phyloP scores from a whole-genome alignment of 1,140 invertebrate species.

The Tribolium madens region DNA sequence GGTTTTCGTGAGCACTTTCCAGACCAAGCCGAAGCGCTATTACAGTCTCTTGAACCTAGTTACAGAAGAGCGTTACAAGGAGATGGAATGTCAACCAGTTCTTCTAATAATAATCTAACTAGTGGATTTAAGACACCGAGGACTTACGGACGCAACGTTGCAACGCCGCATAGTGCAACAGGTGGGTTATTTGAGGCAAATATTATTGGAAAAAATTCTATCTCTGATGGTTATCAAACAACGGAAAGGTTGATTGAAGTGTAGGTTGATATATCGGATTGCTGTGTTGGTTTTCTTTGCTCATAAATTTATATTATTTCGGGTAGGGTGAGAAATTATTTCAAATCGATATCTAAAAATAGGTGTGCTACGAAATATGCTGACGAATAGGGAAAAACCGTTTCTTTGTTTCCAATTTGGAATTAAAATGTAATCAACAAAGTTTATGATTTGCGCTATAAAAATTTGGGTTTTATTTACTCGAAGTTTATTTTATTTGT shows the following conservation, averaged over 20 bases:
- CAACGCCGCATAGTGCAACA: slow-evolving; percentile 55
- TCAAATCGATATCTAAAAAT: not conserved
- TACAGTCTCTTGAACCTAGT: slow-evolving; percentile 84
- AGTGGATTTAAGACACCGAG: slow-evolving; percentile 57
- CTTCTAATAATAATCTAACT: slow-evolving; percentile 69
- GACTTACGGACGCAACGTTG: slow-evolving; percentile 51
- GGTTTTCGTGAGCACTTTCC: slow-evolving; percentile 92
- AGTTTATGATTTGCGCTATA: too few relatives aligned
- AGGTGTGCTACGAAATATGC: not conserved
- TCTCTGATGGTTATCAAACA: not conserved
- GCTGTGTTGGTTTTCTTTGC: not conserved
- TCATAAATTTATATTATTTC: not conserved
- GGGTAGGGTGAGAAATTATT: not conserved
- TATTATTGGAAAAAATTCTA: not conserved
- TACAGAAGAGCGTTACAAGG: slow-evolving; percentile 87
- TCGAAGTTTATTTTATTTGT: too few relatives aligned
- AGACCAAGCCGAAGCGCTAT: slow-evolving; percentile 86
- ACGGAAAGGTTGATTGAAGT: not conserved
- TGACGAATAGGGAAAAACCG: not conserved
- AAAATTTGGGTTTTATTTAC: too few relatives aligned
- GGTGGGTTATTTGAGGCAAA: slow-evolving; percentile 46
- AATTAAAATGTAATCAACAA: too few relatives aligned
- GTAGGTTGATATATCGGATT: not conserved
- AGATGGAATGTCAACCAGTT: slow-evolving; percentile 69
- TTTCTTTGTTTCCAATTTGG: not conserved